Evolutionary conservation across 2,888 invertebrate species (phyloP).

Genomic region (Epinotia nisella): DNA sequence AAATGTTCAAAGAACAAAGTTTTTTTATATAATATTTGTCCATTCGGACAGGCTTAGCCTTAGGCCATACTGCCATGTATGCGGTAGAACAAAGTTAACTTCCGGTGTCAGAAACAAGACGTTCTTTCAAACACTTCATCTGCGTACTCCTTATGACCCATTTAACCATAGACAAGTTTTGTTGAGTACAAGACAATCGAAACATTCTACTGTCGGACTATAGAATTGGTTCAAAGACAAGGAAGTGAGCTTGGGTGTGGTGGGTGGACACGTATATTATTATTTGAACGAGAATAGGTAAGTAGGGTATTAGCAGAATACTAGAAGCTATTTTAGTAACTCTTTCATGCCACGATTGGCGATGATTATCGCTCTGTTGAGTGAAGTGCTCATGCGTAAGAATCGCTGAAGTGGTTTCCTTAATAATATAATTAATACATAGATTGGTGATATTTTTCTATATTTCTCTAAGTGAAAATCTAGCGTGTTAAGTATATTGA

Average conservation of each 20-base stretch:
- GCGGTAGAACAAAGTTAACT: no score
- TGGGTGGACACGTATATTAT: not conserved
- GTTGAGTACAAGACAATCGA: constrained; percentile 3
- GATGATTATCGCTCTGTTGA: constrained; percentile 12
- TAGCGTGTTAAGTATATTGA: not conserved
- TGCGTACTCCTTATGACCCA: not conserved
- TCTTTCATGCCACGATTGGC: constrained; percentile 27
- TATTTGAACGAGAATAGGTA: not conserved
- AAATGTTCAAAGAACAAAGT: no score
- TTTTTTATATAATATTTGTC: no score
- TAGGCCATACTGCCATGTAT: no score
- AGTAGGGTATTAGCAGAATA: constrained; percentile 14
- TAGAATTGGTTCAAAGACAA: constrained; percentile 10
- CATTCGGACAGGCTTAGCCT: no score
- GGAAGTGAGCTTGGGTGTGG: constrained; percentile 8
- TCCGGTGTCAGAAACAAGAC: not conserved
- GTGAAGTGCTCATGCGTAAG: constrained; percentile 15
- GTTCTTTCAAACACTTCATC: not conserved
- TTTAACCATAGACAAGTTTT: not conserved
- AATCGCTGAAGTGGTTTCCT: constrained; percentile 30
- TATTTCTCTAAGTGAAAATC: not conserved
- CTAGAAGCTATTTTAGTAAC: constrained; percentile 10
- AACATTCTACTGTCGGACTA: constrained; percentile 17
- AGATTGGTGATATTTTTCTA: constrained; percentile 14
- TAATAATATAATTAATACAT: no score